A percentile compares a stretch with the other conserved stretches of the same genome.
phyloP scores from a whole-genome alignment of 2,888 invertebrate genomes.

The Lucinisca nassula region DNA sequence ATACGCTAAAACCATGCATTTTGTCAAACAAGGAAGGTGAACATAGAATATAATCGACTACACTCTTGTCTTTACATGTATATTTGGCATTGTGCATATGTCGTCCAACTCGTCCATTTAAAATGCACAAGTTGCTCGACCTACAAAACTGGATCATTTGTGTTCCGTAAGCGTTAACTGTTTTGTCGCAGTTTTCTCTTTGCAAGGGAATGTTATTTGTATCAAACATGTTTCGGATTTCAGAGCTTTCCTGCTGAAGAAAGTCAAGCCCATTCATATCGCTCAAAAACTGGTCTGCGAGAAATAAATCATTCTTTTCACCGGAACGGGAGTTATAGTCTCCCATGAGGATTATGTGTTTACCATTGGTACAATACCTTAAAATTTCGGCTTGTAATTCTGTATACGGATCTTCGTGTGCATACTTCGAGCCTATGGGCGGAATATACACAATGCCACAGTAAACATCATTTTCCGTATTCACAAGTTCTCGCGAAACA shows the following conservation, averaged over 20 bases:
- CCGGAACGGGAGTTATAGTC: background rate
- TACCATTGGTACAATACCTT: background rate
- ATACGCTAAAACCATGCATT: background rate
- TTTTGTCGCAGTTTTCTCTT: background rate
- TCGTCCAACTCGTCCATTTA: background rate
- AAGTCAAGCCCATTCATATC: background rate
- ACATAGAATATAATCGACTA: background rate
- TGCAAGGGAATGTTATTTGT: background rate
- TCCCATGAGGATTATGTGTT: background rate
- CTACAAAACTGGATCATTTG: background rate
- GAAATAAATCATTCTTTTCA: background rate
- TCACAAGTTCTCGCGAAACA: too few species aligned
- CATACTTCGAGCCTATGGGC: background rate
- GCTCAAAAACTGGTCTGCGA: background rate
- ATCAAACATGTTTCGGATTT: background rate
- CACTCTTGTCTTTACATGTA: background rate
- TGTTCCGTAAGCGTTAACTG: background rate
- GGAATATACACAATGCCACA: background rate
- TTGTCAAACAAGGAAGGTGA: background rate
- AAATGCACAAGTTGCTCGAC: background rate
- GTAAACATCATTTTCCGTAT: background rate
- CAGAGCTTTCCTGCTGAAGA: background rate
- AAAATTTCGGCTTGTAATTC: background rate
- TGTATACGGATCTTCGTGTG: background rate
- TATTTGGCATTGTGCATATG: background rate